phyloP scores from a whole-genome alignment of 1,140 invertebrate genomes.

The Ruditapes philippinarum region DNA sequence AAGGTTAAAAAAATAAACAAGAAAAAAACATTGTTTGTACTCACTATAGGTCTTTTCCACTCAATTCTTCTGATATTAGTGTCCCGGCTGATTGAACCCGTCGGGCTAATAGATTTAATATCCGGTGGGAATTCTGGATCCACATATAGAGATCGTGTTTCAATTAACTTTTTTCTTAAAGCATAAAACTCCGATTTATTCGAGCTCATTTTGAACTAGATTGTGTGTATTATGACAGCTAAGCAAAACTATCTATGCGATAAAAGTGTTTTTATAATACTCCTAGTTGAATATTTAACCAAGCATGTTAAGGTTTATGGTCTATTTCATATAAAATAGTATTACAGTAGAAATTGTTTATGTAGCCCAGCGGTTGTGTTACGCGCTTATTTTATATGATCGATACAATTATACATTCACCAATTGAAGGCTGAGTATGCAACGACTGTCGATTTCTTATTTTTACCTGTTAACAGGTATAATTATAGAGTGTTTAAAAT shows the following conservation, averaged over 20 bases:
- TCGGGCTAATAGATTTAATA: conserved; percentile 61
- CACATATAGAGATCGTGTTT: conserved; percentile 55
- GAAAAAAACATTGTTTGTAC: too few species aligned
- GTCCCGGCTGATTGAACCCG: conserved; percentile 28
- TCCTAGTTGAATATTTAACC: conserved; percentile 19
- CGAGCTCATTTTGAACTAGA: not conserved
- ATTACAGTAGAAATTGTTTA: not conserved
- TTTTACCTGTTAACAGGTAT: not conserved
- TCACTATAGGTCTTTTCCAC: conserved; percentile 61
- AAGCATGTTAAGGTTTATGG: not conserved
- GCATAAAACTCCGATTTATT: conserved; percentile 57
- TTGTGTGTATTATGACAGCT: not conserved
- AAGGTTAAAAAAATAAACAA: too few species aligned
- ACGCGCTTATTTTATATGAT: not conserved
- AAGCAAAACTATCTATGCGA: not conserved
- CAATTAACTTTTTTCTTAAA: conserved; percentile 65
- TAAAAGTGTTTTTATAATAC: conserved; percentile 14
- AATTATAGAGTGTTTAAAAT: too few species aligned
- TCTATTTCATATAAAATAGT: conserved; percentile 20
- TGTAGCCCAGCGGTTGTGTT: not conserved
- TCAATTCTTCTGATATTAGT: conserved; percentile 26
- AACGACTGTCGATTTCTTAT: not conserved
- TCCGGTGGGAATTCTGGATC: conserved; percentile 75
- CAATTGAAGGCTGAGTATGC: not conserved
- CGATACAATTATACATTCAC: not conserved